phyloP scores from a whole-genome alignment of 2,888 invertebrate species.

The Conomelus anceps region DNA sequence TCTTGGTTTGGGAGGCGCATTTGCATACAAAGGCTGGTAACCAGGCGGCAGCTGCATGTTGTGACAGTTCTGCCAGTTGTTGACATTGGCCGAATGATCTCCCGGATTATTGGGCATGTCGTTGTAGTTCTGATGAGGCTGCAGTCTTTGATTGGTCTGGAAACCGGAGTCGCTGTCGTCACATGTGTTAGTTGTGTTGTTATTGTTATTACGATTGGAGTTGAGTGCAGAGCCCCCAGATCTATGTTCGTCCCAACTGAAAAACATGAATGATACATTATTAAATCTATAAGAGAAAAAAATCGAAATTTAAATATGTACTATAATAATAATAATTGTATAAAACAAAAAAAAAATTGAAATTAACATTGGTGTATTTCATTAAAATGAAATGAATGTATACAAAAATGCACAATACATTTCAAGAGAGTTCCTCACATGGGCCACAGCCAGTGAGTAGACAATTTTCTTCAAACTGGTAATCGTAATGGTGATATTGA shows the following conservation, averaged over 20 bases:
- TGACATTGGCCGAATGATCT: slow-evolving; percentile 11
- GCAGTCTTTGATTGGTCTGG: slow-evolving; percentile 31
- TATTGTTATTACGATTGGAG: slow-evolving; percentile 33
- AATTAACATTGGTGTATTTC: too few species aligned
- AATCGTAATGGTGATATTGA: too few species aligned
- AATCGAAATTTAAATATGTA: too few species aligned
- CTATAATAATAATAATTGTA: too few species aligned
- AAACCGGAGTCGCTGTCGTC: slow-evolving; percentile 46
- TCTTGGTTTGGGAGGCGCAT: slow-evolving; percentile 83
- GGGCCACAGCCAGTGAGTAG: too few species aligned
- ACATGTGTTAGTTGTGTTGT: slow-evolving; percentile 18
- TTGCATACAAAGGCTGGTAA: slow-evolving; percentile 69
- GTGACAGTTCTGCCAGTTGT: slow-evolving; percentile 32
- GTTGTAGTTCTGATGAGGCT: neutral
- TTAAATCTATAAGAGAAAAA: too few species aligned
- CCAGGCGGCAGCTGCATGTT: slow-evolving; percentile 25
- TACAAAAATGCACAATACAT: too few species aligned
- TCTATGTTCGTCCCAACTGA: slow-evolving; percentile 25
- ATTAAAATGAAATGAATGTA: too few species aligned
- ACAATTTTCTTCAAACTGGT: too few species aligned
- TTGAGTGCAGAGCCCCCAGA: neutral
- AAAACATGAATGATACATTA: too few species aligned
- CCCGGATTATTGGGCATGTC: neutral
- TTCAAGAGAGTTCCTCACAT: too few species aligned
- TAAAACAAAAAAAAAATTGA: too few species aligned